Evolutionary conservation across 2,888 invertebrate species (phyloP).

Genomic region (Parapristionchus giblindavisi): DNA sequence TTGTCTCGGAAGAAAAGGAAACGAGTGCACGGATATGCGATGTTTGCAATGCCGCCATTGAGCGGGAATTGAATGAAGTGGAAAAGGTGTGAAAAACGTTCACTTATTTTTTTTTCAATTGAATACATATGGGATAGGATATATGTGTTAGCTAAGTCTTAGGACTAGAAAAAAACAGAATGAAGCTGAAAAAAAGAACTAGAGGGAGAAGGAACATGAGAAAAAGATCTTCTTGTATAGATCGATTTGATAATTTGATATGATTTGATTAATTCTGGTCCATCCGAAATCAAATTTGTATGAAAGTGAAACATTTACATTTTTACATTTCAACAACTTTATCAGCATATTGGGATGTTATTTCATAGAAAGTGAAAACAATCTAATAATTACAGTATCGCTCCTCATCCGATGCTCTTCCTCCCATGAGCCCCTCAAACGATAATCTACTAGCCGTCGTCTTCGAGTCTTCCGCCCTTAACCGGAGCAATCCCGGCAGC

Average conservation of each 20-base stretch:
- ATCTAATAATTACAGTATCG: background rate
- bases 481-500: background rate
- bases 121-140: background rate
- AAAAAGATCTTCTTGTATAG: too few species aligned
- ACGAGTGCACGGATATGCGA: slow-evolving; percentile 7
- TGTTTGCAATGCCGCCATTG: slow-evolving; percentile 28
- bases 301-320: too few species aligned
- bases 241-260: too few species aligned
- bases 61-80: background rate
- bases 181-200: too few species aligned
- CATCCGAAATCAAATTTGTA: too few species aligned
- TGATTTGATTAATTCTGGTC: too few species aligned
- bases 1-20: slow-evolving; percentile 20
- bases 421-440: background rate
- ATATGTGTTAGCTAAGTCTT: too few species aligned
- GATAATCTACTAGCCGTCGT: background rate
- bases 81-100: background rate
- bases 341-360: too few species aligned
- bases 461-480: background rate
- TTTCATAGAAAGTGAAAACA: too few species aligned
- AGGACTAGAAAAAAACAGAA: too few species aligned
- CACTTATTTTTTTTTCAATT: background rate
- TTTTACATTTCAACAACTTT: too few species aligned
- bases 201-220: too few species aligned
- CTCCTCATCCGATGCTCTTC: background rate